A percentile compares a stretch with the other conserved stretches of the same genome.
Conservation (phyloP, 2,888 invertebrate species). For the Scrobipalpa costella region DNA sequence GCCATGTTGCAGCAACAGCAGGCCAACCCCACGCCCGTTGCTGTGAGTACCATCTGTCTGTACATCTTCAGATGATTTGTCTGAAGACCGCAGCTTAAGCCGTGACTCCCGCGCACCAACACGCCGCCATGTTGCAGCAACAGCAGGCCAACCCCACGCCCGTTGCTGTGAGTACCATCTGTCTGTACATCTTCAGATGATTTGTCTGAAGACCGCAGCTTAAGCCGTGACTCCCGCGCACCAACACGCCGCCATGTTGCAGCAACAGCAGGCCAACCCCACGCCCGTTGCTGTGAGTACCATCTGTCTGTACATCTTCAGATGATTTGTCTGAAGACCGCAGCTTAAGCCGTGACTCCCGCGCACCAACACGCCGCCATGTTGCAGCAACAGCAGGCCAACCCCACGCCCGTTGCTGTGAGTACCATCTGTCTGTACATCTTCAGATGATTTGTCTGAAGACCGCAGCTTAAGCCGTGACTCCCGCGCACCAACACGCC, state of each 20-base stretch:
- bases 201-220: no score
- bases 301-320: no score
- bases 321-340: no score
- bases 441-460: no score
- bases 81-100: no score
- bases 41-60: not conserved
- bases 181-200: no score
- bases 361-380: conserved; percentile 38
- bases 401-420: conserved; percentile 33
- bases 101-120: conserved; percentile 37
- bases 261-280: not conserved
- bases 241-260: not conserved
- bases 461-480: no score
- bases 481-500: no score
- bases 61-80: no score
- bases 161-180: conserved; percentile 29
- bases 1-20: not conserved
- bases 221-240: no score
- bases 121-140: conserved; percentile 36
- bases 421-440: no score
- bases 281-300: not conserved
- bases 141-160: conserved; percentile 35
- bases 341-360: no score
- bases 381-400: conserved; percentile 35
- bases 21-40: not conserved